Percentiles rank a stretch among this genome's conserved stretches.
phyloP scores from a whole-genome alignment of 2,113 vertebrate species.

The Corapipo altera region DNA sequence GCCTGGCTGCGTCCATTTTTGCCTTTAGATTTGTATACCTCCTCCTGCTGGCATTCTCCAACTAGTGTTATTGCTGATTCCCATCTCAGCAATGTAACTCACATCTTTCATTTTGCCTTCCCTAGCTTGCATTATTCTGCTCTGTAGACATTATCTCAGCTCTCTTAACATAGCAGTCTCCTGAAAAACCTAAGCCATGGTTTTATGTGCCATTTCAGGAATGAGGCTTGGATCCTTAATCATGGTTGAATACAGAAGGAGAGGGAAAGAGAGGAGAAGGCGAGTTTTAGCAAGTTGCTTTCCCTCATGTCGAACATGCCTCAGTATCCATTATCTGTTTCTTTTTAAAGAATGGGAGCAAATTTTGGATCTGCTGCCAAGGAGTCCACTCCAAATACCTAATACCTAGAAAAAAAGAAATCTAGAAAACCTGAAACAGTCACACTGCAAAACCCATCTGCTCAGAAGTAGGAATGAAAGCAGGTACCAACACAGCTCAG shows the following conservation, averaged over 20 bases:
- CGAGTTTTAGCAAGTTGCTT: not conserved
- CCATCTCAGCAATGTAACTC: not conserved
- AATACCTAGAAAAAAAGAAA: not conserved
- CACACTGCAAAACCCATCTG: not conserved
- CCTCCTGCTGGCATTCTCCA: not conserved
- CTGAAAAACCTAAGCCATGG: not conserved
- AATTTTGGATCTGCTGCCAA: not conserved
- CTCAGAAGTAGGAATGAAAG: not conserved
- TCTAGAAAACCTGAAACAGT: not conserved
- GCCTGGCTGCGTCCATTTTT: not conserved
- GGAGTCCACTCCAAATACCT: not conserved
- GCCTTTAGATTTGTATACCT: not conserved
- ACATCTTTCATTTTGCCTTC: not conserved
- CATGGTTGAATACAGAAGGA: not conserved
- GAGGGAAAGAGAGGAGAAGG: not conserved
- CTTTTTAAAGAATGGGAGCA: not conserved
- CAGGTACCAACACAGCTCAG: not conserved
- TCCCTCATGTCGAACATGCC: not conserved
- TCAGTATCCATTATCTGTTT: not conserved
- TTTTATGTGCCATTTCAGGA: not conserved
- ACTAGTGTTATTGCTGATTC: not conserved
- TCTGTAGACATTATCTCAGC: not conserved
- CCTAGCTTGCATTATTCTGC: not conserved
- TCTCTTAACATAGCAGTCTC: not conserved
- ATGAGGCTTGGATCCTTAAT: not conserved